Evolutionary conservation across 1,140 invertebrate species (phyloP), one percentile per base, ranked within the genome.

Genomic region (Aphelinus certus): DNA sequence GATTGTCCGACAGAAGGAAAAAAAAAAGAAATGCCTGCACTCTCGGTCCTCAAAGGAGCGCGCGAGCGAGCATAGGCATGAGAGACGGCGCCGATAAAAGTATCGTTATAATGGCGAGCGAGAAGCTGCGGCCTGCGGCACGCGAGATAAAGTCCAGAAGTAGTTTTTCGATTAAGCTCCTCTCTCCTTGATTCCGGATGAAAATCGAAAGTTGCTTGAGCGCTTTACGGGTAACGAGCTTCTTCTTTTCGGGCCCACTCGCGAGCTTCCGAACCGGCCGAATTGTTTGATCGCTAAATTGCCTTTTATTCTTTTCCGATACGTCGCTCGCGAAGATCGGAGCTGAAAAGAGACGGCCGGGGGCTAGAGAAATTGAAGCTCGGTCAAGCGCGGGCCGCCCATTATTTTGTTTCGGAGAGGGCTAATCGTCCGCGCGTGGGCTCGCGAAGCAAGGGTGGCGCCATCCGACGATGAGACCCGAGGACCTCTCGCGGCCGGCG

Each of bases 251-350:
- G 26, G 26, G 26, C 26, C 26, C 26, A 26, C 26, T 26, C 53
- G 10, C 51, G 42, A 2, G 51, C 7, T 42, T 7, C 7, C 6
- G n/a, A 9, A 47, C 2, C 43, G 2, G 47, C 47, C 62, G 45
- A 47, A 73, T 73, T 58, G 63, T 65, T 73, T 73, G 63, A 66
- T 73, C 63, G 63, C 71, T 66, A 73, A 73, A 67, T 73, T 67
- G 71, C 64, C 71, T 73, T 73, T 73, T 73, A 60, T 67, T 73
- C 64, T 73, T 67, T 73, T 73, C 43, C 56, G 42, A 42, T 26
- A 48, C 7, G 9, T 2, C 1, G 26, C 26, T 26, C 26, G 26
- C 26, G 26, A 26, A 26, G 26, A 26, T 26, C 26, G 26, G 26
- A 26, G 26, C 26, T 26, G 26, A 26, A 26, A 26, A 26, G 26